Conservation (phyloP, 2,797 vertebrate species). For the Mastacembelus armatus region DNA sequence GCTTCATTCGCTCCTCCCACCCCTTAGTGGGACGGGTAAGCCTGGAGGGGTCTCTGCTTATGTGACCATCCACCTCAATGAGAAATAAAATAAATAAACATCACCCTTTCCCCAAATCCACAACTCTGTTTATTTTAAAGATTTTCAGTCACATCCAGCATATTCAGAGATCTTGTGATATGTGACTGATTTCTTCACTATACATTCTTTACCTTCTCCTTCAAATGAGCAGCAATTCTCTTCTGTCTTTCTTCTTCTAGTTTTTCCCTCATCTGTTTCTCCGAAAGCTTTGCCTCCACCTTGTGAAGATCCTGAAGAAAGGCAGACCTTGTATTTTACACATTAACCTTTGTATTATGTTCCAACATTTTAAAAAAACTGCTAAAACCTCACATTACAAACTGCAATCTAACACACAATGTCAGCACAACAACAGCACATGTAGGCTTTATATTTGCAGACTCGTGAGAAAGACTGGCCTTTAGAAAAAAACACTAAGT, state of each 20-base stretch:
- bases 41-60: conserved; percentile 82
- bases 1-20: conserved; percentile 85
- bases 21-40: conserved; percentile 84
- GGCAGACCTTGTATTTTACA: conserved; percentile 7
- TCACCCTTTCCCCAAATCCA: background rate
- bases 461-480: background rate
- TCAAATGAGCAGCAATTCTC: conserved; percentile 83
- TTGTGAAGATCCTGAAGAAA: conserved; percentile 86
- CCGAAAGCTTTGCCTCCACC: conserved; percentile 84
- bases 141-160: background rate
- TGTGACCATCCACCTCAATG: conserved; percentile 82
- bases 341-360: background rate
- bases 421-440: background rate
- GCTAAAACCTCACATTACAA: background rate
- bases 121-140: background rate
- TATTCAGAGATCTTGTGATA: background rate
- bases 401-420: background rate
- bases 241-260: conserved; percentile 84
- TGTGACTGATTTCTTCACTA: background rate
- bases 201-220: conserved; percentile 84
- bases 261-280: conserved; percentile 83
- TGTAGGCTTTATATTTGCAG: background rate
- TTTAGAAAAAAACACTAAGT: background rate
- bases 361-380: background rate
- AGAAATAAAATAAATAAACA: conserved; percentile 19